Evolutionary conservation across 2,888 invertebrate species (phyloP), one percentile per base, ranked within the genome.

Genomic region (Brachyptera putata): DNA sequence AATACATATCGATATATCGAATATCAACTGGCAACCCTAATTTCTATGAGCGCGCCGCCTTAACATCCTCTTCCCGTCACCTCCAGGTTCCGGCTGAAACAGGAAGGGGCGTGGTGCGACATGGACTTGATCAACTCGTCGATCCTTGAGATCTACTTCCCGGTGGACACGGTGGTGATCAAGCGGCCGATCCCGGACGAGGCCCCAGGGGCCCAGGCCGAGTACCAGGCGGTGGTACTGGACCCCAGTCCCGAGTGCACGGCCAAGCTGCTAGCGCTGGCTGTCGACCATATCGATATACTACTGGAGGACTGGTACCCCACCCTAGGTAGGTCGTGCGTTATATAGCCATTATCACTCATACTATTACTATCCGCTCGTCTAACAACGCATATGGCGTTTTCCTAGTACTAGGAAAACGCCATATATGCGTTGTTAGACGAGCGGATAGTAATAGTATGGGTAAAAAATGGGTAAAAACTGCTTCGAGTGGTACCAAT

Each of bases 221-320:
- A 83, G 0, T 84, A 82, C 68, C 79, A 84, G 75, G 84, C 83
- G 34, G 80, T 89, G 58, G 84, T 85, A 18, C 77, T 91, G 58
- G 91, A 93, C 69, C 91, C 92, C 2, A 86, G 86, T 63, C 82
- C 86, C 5, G 89, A 92, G 70, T 84, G 85, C 46, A 81, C 92
- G 64, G 86, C 93, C 0, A 89, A 91, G 69, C 75, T 96, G 14
- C 74, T 96, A 60, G 91, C 96, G 0, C 76, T 95, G 26, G 85
- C 93, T 2, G 93, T 97, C 0, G 97, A 97, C 73, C 95, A 97
- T 71, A 90, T 99, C 64, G 99, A 99, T 74, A 85, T 95, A 56
- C 77, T 99, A 53, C 78, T 99, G 0, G 98, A 99, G 74, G 98
- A 99, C 76, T 99, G 98, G 98, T 98, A 95, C 74, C 97, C 96